These are phyloP conservation scores for Neodiprion virginianus DNA, from an alignment of 1,140 invertebrate genomes.

Conservation along the genomic window DNA sequence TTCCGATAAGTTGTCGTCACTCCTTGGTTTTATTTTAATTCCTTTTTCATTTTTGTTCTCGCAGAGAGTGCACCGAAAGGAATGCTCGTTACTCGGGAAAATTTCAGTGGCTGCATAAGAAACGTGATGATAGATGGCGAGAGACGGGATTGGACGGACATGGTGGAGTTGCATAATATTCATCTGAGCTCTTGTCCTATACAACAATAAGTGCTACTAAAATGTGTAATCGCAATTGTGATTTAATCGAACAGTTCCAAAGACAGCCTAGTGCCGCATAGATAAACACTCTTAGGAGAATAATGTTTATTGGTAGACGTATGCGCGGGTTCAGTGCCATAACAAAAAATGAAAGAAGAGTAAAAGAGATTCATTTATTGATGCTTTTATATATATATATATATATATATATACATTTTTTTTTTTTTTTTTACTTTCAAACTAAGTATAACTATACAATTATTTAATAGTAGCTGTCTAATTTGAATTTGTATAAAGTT, in stretches of 20 bases:
- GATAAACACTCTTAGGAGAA: too few relatives aligned
- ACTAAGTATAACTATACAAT: too few relatives aligned
- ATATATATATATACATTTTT: too few relatives aligned
- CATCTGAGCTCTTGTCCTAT: slow-evolving; percentile 85
- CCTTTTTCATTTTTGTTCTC: slow-evolving; percentile 40
- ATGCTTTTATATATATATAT: too few relatives aligned
- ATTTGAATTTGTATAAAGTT: too few relatives aligned
- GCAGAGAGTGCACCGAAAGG: slow-evolving; percentile 71
- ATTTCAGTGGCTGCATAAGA: slow-evolving; percentile 91
- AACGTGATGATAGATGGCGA: slow-evolving; percentile 78
- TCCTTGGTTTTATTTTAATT: neutral
- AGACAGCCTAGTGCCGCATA: slow-evolving; percentile 39
- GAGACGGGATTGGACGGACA: slow-evolving; percentile 81
- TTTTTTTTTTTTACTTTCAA: too few relatives aligned
- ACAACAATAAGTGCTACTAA: slow-evolving; percentile 42
- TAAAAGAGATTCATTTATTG: too few relatives aligned
- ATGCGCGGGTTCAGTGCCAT: too few relatives aligned
- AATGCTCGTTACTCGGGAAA: slow-evolving; percentile 73
- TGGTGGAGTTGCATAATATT: slow-evolving; percentile 82
- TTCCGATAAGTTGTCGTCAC: slow-evolving; percentile 5
- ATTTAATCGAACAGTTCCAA: slow-evolving; percentile 42
- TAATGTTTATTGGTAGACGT: neutral
- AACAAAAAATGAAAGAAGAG: too few relatives aligned
- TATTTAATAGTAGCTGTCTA: too few relatives aligned
- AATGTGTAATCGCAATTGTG: slow-evolving; percentile 8